Evolutionary conservation across 2,113 vertebrate genomes (phyloP), one percentile per base, ranked within the genome.

Genomic region (Struthio camelus): DNA sequence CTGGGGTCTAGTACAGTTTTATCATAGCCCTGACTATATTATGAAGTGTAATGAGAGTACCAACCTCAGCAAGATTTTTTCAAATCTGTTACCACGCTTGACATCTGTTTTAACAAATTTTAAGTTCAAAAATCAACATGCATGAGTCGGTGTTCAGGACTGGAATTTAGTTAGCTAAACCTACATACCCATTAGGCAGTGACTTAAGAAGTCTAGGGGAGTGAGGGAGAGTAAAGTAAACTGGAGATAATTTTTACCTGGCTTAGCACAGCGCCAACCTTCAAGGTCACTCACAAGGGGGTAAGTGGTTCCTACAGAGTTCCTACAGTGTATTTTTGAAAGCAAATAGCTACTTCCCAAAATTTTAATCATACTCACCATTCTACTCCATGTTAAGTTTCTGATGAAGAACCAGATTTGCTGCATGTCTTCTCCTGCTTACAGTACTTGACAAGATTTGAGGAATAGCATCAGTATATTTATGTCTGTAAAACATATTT

Each of bases 341-440:
- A 66, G 72, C 61, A 58, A 42, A 1, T 22, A 22, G 22, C 28
- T 6, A 5, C 42, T 77, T 59, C 53, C 53, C 28, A 8, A 2
- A 4, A 0, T 28, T 50, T 40, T 67, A n/a, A 17, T 28, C 34
- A 30, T 42, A 14, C 15, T 30, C 23, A 2, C 17, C 5, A 0
- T 58, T 44, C 25, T 30, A 36, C 32, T 42, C 53, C 15, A 2
- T 18, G 7, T 13, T 51, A 53, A 15, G 14, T 42, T 58, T 58
- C 62, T 40, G 5, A 32, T 56, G 28, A 54, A 54, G 17, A 30
- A 6, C 9, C 10, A 66, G 13, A 25, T 61, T 15, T 36, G 38
- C 16, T 46, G 22, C 34, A 27, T 53, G 67, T 1, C 9, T 40
- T 24, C 42, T 42, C 32, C 30, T 30, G 23, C 53, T 87, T 42